Conservation (phyloP, 2,113 vertebrate genomes). For the Phylloscopus trochilus region DNA sequence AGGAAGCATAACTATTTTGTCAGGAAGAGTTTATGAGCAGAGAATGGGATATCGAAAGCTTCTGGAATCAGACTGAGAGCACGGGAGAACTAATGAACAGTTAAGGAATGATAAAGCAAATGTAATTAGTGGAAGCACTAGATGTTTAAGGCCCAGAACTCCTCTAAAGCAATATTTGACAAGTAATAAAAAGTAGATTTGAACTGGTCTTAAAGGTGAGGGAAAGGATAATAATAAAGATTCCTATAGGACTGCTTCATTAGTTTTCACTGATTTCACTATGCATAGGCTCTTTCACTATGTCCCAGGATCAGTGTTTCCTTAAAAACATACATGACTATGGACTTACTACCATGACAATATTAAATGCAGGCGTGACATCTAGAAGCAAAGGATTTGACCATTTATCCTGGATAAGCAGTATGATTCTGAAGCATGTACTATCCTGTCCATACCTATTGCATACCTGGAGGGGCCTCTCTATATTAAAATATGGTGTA, state of each 20-base stretch:
- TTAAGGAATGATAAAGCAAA: neutral
- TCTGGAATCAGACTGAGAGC: neutral
- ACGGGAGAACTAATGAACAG: neutral
- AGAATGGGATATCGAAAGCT: neutral
- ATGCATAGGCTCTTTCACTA: neutral
- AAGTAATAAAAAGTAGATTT: neutral
- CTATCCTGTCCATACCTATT: neutral
- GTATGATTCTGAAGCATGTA: neutral
- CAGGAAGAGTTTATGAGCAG: neutral
- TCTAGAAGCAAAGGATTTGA: neutral
- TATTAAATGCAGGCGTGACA: neutral
- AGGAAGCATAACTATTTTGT: neutral
- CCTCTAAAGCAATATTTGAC: neutral
- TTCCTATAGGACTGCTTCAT: neutral
- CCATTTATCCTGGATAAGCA: neutral
- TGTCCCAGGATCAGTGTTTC: neutral
- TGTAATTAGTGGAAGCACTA: neutral
- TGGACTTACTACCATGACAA: neutral
- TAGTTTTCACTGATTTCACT: neutral
- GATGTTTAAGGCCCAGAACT: neutral
- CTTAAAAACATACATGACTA: neutral
- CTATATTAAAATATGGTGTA: neutral
- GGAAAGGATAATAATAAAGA: neutral
- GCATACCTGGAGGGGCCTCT: neutral
- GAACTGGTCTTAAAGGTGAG: neutral